Conservation (phyloP, 2,888 invertebrate genomes). For the Gymnocheta viridis region DNA sequence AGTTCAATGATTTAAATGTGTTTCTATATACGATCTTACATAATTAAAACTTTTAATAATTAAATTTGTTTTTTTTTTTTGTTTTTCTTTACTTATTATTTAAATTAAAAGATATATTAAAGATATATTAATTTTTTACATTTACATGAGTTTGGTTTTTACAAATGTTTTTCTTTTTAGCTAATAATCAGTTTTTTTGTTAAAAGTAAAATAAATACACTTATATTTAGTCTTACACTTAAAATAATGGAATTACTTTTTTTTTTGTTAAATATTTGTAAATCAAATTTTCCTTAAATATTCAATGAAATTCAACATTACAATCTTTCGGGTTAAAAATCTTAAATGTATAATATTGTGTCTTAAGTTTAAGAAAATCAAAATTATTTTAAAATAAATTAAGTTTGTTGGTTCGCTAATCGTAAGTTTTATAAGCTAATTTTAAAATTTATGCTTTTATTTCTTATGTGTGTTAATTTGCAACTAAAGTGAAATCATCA, state of each 20-base stretch:
- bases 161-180: constrained; percentile 36
- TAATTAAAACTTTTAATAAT: neutral
- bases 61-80: constrained; percentile 1
- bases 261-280: constrained; percentile 6
- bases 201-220: constrained; percentile 54
- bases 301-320: constrained; percentile 7
- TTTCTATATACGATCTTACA: neutral
- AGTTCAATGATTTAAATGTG: constrained; percentile 5
- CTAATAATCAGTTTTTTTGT: neutral
- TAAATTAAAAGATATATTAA: constrained; percentile 13
- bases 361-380: neutral
- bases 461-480: constrained; percentile 25
- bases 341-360: too few species aligned
- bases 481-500: constrained; percentile 33
- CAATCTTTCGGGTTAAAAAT: constrained; percentile 14
- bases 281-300: neutral
- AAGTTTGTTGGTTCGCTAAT: constrained; percentile 42
- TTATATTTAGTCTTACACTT: constrained; percentile 45
- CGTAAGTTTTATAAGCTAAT: constrained; percentile 59
- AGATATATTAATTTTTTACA: constrained; percentile 27
- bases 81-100: neutral
- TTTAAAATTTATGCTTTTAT: constrained; percentile 53
- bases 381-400: constrained; percentile 61
- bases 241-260: constrained; percentile 62
- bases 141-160: constrained; percentile 40